A percentile compares a stretch with the other conserved stretches of the same genome.
Evolutionary conservation across 2,888 invertebrate species (phyloP).

Genomic region (Odontocolon sp.): DNA sequence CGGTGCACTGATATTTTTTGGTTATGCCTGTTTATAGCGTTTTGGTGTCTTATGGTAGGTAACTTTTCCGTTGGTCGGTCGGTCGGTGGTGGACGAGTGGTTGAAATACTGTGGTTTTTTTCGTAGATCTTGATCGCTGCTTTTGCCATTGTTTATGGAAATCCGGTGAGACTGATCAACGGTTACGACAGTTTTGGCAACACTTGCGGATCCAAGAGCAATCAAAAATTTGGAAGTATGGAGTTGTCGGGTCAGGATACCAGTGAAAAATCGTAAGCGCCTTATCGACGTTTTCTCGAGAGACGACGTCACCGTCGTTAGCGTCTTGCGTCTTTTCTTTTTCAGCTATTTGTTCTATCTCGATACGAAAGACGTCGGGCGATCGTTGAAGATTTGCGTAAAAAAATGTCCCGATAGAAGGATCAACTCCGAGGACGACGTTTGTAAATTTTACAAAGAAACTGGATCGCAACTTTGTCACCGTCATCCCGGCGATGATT

Average conservation of each 20-base stretch:
- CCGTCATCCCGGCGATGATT: conserved; percentile 78
- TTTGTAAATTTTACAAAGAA: conserved; percentile 87
- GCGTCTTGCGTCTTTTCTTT: conserved; percentile 53
- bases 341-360: conserved; percentile 90
- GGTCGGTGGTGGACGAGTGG: conserved; percentile 7
- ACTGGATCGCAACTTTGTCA: conserved; percentile 90
- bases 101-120: background rate
- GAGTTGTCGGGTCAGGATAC: conserved; percentile 92
- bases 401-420: conserved; percentile 90
- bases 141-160: conserved; percentile 94
- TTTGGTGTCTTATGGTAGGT: conserved; percentile 92
- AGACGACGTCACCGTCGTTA: too few species aligned
- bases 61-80: conserved; percentile 43
- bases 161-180: conserved; percentile 92
- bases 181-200: conserved; percentile 98
- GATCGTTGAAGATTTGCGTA: conserved; percentile 94
- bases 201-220: conserved; percentile 92
- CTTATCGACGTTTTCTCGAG: background rate
- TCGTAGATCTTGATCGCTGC: conserved; percentile 89
- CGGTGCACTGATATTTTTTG: conserved; percentile 93
- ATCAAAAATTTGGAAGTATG: conserved; percentile 88
- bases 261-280: conserved; percentile 85
- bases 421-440: conserved; percentile 85
- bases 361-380: conserved; percentile 88
- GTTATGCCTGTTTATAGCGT: conserved; percentile 89